Percentiles rank a stretch among this genome's conserved stretches.
Evolutionary conservation across 2,797 vertebrate species (phyloP).

Genomic region (Dallia pectoralis): DNA sequence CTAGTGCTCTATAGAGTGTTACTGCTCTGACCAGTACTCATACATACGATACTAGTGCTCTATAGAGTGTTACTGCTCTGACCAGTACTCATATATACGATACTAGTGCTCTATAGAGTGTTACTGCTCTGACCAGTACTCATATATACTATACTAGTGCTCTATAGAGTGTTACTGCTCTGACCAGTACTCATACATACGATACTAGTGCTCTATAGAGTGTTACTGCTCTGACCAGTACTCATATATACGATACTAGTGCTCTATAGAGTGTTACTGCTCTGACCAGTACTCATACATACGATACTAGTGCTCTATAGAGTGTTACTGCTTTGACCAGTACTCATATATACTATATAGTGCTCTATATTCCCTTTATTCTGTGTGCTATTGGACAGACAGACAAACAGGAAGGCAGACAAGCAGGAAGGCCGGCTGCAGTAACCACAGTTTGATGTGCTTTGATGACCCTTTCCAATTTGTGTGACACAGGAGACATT

Average conservation of each 20-base stretch:
- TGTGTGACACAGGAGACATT: slow-evolving; percentile 57
- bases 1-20: neutral
- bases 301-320: too few species aligned
- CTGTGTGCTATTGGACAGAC: neutral
- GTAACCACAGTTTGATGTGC: slow-evolving; percentile 65
- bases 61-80: neutral
- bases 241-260: too few species aligned
- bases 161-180: neutral
- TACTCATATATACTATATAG: too few species aligned
- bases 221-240: neutral
- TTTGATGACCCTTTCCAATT: slow-evolving; percentile 54
- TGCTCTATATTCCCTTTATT: neutral
- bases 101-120: too few species aligned
- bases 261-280: neutral
- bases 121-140: neutral
- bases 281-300: neutral
- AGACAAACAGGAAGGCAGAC: neutral
- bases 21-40: neutral
- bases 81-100: too few species aligned
- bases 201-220: too few species aligned
- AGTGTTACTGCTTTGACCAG: neutral
- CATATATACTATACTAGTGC: too few species aligned
- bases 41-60: too few species aligned
- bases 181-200: neutral
- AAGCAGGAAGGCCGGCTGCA: neutral